Percentiles rank a stretch among this genome's conserved stretches.
Conservation (phyloP, 2,797 vertebrate species). For the Halcyon badia region DNA sequence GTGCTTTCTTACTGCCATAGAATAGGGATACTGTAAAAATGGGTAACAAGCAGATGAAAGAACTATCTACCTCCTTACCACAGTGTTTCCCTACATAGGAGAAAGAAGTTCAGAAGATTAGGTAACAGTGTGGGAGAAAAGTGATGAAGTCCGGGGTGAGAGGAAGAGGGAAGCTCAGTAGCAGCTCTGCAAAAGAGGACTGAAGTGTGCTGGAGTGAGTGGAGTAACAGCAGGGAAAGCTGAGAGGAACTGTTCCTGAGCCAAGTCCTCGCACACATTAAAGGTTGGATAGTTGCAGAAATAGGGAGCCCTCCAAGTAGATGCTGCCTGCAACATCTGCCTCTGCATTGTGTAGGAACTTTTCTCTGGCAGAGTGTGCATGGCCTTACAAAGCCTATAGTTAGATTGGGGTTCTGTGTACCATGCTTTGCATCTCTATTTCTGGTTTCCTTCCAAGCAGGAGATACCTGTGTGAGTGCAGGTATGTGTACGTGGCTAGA, state of each 20-base stretch:
- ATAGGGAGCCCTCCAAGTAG: constrained; percentile 27
- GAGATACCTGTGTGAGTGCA: not conserved
- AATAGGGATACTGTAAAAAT: not conserved
- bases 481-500: not conserved
- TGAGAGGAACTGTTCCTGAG: not conserved
- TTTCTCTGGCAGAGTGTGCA: constrained; percentile 19
- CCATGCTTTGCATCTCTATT: not conserved
- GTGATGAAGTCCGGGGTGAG: not conserved
- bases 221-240: constrained; percentile 32
- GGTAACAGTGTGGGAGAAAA: not conserved
- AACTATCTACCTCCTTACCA: not conserved
- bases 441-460: not conserved
- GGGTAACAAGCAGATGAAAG: not conserved
- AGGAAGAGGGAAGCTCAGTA: not conserved
- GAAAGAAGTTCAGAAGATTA: constrained; percentile 11
- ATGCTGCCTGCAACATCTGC: constrained; percentile 51
- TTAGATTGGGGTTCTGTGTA: not conserved
- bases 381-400: not conserved
- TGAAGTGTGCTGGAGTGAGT: constrained; percentile 11
- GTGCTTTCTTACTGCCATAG: not conserved
- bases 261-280: constrained; percentile 22
- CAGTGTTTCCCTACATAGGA: not conserved
- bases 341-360: constrained; percentile 22
- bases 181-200: not conserved
- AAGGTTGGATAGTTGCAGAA: not conserved